These are phyloP conservation scores for Peribatodes rhomboidaria DNA, from an alignment of 2,888 invertebrate species.

Conservation along the genomic window DNA sequence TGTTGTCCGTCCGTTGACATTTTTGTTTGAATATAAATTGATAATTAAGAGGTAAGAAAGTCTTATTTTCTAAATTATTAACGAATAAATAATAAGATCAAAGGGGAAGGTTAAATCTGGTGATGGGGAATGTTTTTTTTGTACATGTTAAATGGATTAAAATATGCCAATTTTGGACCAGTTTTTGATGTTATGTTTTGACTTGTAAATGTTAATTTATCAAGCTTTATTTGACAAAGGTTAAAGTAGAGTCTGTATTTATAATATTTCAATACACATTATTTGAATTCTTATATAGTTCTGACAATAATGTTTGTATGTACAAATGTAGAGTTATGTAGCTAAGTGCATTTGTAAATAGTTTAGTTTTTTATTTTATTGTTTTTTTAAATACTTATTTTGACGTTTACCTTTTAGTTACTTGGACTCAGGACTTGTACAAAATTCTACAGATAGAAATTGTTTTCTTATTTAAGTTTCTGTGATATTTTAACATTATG, in stretches of 20 bases:
- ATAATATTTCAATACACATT: not conserved
- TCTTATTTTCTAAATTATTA: slow-evolving; percentile 21
- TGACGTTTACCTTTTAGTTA: too few species aligned
- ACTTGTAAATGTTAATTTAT: slow-evolving; percentile 9
- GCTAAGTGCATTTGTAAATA: too few species aligned
- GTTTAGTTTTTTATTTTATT: too few species aligned
- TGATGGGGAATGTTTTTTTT: slow-evolving; percentile 9
- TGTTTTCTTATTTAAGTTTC: too few species aligned
- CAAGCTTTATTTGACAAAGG: slow-evolving; percentile 10
- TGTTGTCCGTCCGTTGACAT: slow-evolving; percentile 44
- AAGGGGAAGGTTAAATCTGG: slow-evolving; percentile 22
- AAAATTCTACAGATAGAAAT: too few species aligned
- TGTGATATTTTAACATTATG: too few species aligned
- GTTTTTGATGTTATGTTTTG: slow-evolving; percentile 15
- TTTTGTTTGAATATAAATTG: slow-evolving; percentile 40
- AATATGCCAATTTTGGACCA: slow-evolving; percentile 14
- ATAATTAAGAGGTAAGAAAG: slow-evolving; percentile 33
- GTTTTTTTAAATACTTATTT: too few species aligned
- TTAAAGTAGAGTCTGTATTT: not conserved
- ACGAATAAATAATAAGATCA: slow-evolving; percentile 33
- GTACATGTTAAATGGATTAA: slow-evolving; percentile 6
- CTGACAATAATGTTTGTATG: too few species aligned
- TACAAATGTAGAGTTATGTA: too few species aligned
- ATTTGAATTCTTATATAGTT: slow-evolving; percentile 3
- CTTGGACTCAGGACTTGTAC: too few species aligned